Evolutionary conservation across 1,140 invertebrate species (phyloP), one percentile per base, ranked within the genome.

Genomic region (Bombus pascuorum): DNA sequence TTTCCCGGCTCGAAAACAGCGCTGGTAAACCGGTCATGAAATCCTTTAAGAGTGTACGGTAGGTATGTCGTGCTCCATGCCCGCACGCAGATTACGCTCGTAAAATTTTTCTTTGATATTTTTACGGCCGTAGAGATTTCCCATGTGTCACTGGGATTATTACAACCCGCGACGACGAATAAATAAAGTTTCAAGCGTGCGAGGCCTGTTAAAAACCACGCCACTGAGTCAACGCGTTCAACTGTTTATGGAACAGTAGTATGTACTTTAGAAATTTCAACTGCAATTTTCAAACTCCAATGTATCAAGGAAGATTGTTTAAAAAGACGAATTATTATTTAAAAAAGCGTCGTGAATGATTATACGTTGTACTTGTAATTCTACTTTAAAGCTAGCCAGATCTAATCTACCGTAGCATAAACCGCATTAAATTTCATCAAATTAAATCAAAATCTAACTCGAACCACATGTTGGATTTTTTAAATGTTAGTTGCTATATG

Each of bases 111-210:
- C 76, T 62, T 71, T 18, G 44, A 71, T 82, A 82, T 75, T 76
- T 86, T 86, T 74, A 82, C 34, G 80, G 65, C 72, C 85, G 42
- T n/a, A 32, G 65, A 76, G 78, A 82, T 82, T 86, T 86, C 65
- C 85, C 78, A 82, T 82, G 73, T 68, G 79, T 86, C 85, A 82
- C 85, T 22, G 47, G 80, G 73, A 82, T 76, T 82, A 86, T 86
- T 86, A 86, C 79, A 76, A 53, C 37, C 18, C 18, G 62, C 65
- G 37, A 76, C 47, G 73, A 62, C 18, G 59, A 82, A 86, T 86
- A 86, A 82, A 81, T 82, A 86, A 86, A 77, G 22, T 72, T 85
- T 85, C 59, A 82, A 57, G 57, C 37, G 70, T 32, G 9, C n/a
- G 22, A 39, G 9, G 37, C 57, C 59, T 34, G 83, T 81, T 44